Evolutionary conservation across 2,888 invertebrate genomes (phyloP), one percentile per base, ranked within the genome.

Genomic region (Cephus nigrinus): DNA sequence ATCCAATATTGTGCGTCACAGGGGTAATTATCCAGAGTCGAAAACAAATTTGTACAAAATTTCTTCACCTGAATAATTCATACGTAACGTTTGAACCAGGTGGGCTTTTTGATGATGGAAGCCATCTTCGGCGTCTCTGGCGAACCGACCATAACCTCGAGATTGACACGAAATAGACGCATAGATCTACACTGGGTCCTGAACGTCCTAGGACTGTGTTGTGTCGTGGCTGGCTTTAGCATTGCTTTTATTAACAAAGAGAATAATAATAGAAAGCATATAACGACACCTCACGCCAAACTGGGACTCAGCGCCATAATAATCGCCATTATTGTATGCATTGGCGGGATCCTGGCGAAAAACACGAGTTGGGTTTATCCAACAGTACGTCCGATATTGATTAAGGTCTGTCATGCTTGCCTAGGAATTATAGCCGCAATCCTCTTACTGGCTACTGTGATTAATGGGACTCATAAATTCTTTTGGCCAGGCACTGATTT

Each of bases 101-200:
- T 86, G 5, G 88, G 88, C 11, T 83, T 90, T 12, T 79, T 90
- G 31, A 82, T 88, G 69, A 78, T 82, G 73, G 90, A 91, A 80
- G 91, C 88, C 23, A 86, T 91, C 11, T 89, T 88, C 82, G 77
- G 83, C 33, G 84, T 91, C 68, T 90, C 90, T 33, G 91, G 91
- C 15, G 91, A 91, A 69, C 85, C 88, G 0, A 84, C 85, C 77
- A 33, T 88, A n/a, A 79, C 81, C 5, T 82, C 84, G 40, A 87
- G 84, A 71, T 3, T 90, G 2, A 79, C 87, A 3, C 83, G 89
- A 34, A 12, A 76, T 0, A 86, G 80, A 36, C 84, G 91, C 11
- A 81, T 90, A 5, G 89, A 86, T 3, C 76, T 89, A 23, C 91
- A 91, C 81, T 91, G 91, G 91, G 82, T 90, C 33, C 80, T 90